Base-by-base conservation (phyloP, 2,888 invertebrate genomes). In the Acrobasis suavella region DNA sequence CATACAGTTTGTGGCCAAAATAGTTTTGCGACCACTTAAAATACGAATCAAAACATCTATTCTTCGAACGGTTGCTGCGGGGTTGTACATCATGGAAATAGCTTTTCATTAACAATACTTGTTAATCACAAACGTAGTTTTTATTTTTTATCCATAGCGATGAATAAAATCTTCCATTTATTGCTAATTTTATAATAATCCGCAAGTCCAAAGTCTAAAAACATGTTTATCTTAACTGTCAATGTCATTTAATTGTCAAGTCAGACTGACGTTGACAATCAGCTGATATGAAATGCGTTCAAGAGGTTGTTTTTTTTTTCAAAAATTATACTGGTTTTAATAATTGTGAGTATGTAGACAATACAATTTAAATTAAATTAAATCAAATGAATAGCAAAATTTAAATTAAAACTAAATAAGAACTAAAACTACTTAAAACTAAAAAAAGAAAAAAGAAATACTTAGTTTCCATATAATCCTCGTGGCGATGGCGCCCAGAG, bases 11-110 rank as follows among this genome's bases (percentile, higher is more conserved):
- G 83, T 77, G 7, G 75, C 68, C 68, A 91, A 71, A 73, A 88
- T 83, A 22, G 76, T 73, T 75, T 90, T 90, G 64, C 89, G 84
- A 58, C 85, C 82, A 55, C 83, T 82, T 67, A 92, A 83, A 82
- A 92, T 92, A 72, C 92, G 87, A 69, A 91, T 88, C 81, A 93
- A 85, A 82, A 92, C 91, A 86, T 92, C 89, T 68, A 93, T 90
- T 65, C 92, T 82, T 75, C 87, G 72, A 54, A 91, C 86, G 1
- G 89, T 91, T 17, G 85, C 86, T 51, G 86, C 80, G 3, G 91
- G 89, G 49, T 82, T 89, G 80, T 83, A 91, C 86, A 91, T 91
- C 58, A 46, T 76, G 55, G 15, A 70, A 69, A 69, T 65, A 37
- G 70, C 63, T 69, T 65, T 62, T 56, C 66, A 63, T 38, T 16